Percentiles rank a stretch among this genome's conserved stretches.
Evolutionary conservation across 1,140 invertebrate species (phyloP).

Genomic region (Ceratoteleas bidentatus): DNA sequence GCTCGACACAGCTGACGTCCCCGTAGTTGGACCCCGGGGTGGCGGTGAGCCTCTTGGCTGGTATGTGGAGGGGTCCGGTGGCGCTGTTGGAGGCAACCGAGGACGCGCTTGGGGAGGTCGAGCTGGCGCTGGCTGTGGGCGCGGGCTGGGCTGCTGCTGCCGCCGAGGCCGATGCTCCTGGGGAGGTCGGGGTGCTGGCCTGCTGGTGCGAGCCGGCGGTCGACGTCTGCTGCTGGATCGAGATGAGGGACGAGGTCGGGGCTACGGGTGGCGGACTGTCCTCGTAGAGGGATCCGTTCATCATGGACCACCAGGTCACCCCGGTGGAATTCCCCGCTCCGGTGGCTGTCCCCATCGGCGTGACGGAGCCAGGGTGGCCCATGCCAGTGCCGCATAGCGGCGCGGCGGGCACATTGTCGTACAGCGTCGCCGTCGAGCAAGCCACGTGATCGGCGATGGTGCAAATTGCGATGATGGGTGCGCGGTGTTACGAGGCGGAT

Average conservation of each 20-base stretch:
- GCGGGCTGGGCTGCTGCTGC: too few relatives aligned
- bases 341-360: constrained; percentile 88
- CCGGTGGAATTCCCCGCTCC: constrained; percentile 89
- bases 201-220: constrained; percentile 80
- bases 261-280: constrained; percentile 86
- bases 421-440: constrained; percentile 89
- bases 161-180: constrained; percentile 81
- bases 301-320: constrained; percentile 91
- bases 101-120: constrained; percentile 86
- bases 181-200: constrained; percentile 80
- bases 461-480: constrained; percentile 83
- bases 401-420: constrained; percentile 88
- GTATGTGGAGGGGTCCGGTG: constrained; percentile 89
- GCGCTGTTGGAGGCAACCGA: constrained; percentile 84
- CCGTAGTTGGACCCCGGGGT: constrained; percentile 81
- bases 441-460: constrained; percentile 89
- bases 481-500: constrained; percentile 68
- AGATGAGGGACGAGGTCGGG: constrained; percentile 80
- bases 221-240: constrained; percentile 80
- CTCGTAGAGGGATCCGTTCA: constrained; percentile 89
- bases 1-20: too few relatives aligned
- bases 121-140: constrained; percentile 84
- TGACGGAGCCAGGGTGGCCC: constrained; percentile 84
- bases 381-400: constrained; percentile 86
- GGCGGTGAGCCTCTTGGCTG: constrained; percentile 87